phyloP scores from a whole-genome alignment of 2,113 vertebrate genomes.

The Oncorhynchus nerka region DNA sequence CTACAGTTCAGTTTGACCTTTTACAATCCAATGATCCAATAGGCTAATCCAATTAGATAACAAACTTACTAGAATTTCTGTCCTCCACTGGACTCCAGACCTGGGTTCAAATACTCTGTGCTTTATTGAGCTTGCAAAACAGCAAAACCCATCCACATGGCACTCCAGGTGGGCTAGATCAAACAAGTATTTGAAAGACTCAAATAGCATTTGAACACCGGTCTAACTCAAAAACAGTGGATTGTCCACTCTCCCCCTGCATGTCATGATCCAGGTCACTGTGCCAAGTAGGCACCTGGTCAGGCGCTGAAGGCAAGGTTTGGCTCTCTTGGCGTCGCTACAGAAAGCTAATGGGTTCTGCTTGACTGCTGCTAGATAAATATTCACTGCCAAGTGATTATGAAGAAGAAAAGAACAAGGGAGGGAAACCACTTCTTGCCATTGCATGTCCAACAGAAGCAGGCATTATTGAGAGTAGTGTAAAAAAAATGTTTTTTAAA shows the following conservation, averaged over 20 bases:
- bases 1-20: background rate
- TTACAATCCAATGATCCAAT: background rate
- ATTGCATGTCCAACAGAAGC: too few species aligned
- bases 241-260: background rate
- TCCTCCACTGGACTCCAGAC: background rate
- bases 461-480: too few species aligned
- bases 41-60: background rate
- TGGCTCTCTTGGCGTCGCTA: background rate
- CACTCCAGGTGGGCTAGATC: background rate
- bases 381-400: background rate
- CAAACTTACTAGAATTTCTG: background rate
- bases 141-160: background rate
- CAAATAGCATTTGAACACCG: too few species aligned
- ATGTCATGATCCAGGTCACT: background rate
- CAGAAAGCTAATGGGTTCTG: conserved; percentile 24
- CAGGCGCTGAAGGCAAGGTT: background rate
- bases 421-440: background rate
- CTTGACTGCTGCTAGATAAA: background rate
- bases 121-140: background rate
- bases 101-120: too few species aligned
- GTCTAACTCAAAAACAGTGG: background rate
- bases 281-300: conserved; percentile 28
- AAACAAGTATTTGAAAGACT: background rate
- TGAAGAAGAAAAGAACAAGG: background rate
- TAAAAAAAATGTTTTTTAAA: too few species aligned